Conservation (phyloP, 1,140 invertebrate species). For the Phymorhynchus buccinoides region DNA sequence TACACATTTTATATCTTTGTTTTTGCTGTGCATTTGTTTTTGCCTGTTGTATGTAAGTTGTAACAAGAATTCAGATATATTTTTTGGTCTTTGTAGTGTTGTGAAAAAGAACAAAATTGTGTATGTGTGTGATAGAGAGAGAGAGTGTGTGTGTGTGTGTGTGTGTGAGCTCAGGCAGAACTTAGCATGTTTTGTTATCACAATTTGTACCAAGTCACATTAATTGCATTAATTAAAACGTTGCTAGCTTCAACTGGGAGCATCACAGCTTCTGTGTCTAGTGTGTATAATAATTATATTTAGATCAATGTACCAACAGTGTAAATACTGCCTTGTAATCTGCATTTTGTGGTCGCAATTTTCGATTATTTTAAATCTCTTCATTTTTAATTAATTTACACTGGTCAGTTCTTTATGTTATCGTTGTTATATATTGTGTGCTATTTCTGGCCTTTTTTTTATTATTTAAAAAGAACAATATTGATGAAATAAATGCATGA, state of each 20-base stretch:
- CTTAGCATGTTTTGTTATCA: not conserved
- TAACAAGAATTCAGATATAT: no score
- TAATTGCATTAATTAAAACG: not conserved
- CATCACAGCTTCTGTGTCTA: not conserved
- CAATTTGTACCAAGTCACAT: not conserved
- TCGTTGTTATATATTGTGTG: not conserved
- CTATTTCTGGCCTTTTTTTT: not conserved
- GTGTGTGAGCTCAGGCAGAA: no score
- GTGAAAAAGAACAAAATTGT: no score
- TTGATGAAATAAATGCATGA: no score
- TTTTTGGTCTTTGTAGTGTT: no score
- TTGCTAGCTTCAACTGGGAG: not conserved
- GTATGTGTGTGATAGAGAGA: not conserved
- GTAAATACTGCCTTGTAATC: not conserved
- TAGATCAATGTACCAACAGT: no score
- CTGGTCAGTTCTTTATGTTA: not conserved
- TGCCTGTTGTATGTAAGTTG: no score
- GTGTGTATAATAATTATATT: not conserved
- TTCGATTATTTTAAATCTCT: no score
- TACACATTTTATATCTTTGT: no score
- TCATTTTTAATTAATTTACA: no score
- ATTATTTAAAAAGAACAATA: no score
- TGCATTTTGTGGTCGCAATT: not conserved
- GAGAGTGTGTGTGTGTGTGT: no score
- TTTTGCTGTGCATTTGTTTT: not conserved